Evolutionary conservation across 2,888 invertebrate species (phyloP).

Genomic region (Dascillus cervinus): DNA sequence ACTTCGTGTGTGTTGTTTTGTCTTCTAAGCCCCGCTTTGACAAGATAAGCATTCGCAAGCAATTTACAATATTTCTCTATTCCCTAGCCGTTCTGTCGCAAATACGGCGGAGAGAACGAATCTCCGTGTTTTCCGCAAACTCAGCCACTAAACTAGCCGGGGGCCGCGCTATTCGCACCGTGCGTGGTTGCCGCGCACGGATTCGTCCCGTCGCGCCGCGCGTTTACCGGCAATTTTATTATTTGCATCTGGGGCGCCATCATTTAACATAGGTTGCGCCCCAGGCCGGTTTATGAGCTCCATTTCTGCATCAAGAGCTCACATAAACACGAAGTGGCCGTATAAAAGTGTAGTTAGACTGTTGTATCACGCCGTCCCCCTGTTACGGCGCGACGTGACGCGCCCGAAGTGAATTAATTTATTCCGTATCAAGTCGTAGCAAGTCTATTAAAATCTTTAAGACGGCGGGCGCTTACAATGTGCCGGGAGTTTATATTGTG

Average conservation of each 20-base stretch:
- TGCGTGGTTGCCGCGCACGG: constrained; percentile 15
- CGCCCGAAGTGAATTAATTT: constrained; percentile 9
- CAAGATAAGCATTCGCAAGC: constrained; percentile 31
- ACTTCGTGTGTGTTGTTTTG: constrained; percentile 30
- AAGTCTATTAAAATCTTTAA: constrained; percentile 26
- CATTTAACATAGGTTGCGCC: constrained; percentile 11
- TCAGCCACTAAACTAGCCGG: constrained; percentile 17
- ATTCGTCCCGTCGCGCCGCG: constrained; percentile 16
- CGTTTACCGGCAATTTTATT: constrained; percentile 14
- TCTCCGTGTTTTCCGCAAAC: constrained; percentile 19
- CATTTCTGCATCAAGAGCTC: neutral
- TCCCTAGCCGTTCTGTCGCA: constrained; percentile 17
- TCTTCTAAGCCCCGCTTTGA: constrained; percentile 28
- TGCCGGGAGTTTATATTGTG: constrained; percentile 23
- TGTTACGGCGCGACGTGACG: constrained; percentile 1
- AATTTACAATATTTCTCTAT: constrained; percentile 29
- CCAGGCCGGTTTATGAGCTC: constrained; percentile 3
- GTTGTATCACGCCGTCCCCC: constrained; percentile 4
- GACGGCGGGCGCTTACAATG: constrained; percentile 22
- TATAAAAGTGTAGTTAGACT: constrained; percentile 6
- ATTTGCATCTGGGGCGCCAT: constrained; percentile 21
- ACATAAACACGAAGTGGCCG: constrained; percentile 4
- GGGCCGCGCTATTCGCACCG: constrained; percentile 17
- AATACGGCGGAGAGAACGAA: constrained; percentile 17
- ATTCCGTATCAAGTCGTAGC: constrained; percentile 18